phyloP scores from a whole-genome alignment of 35 echinoderm and acorn worm genomes.

The Ophiothrix spiculata region DNA sequence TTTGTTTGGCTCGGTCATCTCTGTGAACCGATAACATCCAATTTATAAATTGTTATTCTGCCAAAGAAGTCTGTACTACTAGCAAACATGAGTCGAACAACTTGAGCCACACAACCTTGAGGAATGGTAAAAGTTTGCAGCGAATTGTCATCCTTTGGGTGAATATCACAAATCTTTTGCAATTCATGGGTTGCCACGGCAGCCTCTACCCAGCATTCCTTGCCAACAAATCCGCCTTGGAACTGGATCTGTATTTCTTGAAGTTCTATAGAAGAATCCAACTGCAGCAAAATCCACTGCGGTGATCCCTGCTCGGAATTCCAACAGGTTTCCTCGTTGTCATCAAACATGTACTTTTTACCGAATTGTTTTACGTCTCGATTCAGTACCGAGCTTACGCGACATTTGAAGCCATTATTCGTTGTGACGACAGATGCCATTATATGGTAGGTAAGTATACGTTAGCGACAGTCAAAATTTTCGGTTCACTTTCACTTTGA shows the following conservation, averaged over 20 bases:
- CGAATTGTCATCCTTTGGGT: constrained; percentile 84
- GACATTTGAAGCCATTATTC: no score
- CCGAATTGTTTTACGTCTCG: constrained; percentile 92
- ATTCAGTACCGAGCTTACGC: constrained; percentile 91
- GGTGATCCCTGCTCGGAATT: constrained; percentile 86
- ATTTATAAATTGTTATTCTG: constrained; percentile 31
- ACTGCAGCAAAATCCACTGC: constrained; percentile 62
- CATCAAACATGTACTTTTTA: constrained; percentile 84
- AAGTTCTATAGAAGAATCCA: constrained; percentile 7
- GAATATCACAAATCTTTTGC: constrained; percentile 57
- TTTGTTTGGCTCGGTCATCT: no score
- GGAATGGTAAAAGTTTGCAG: constrained; percentile 45
- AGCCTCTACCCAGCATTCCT: constrained; percentile 57
- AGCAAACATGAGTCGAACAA: constrained; percentile 23
- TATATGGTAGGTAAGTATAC: no score
- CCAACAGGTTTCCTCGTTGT: constrained; percentile 94
- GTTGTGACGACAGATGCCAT: no score
- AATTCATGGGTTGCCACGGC: constrained; percentile 9
- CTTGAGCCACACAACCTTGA: background rate
- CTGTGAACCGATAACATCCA: constrained; percentile 2
- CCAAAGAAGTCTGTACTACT: constrained; percentile 43
- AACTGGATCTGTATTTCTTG: constrained; percentile 65
- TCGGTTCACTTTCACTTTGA: no score
- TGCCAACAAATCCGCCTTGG: constrained; percentile 88
- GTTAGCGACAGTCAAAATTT: no score